Evolutionary conservation across 2,113 vertebrate species (phyloP).

Genomic region (Nerophis ophidion): DNA sequence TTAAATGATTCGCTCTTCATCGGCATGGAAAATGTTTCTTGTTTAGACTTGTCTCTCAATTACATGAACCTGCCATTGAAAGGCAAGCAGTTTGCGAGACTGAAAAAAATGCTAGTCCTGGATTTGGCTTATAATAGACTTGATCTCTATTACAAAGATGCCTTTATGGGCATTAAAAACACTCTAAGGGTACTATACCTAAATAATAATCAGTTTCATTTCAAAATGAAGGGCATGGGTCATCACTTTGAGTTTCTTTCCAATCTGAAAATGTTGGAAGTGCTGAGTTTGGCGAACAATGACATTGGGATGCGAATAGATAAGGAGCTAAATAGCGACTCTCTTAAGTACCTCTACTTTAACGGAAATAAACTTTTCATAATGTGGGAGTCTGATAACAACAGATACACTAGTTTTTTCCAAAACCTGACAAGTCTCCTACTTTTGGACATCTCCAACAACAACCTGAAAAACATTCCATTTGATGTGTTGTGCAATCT

Average conservation of each 20-base stretch:
- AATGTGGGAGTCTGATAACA: slow-evolving; percentile 66
- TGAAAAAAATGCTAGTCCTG: slow-evolving; percentile 62
- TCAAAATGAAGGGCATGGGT: slow-evolving; percentile 74
- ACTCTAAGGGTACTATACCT: slow-evolving; percentile 72
- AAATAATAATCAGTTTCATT: slow-evolving; percentile 74
- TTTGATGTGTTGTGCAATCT: slow-evolving; percentile 53
- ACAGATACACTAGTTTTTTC: slow-evolving; percentile 69
- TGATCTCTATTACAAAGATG: slow-evolving; percentile 65
- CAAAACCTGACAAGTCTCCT: slow-evolving; percentile 65
- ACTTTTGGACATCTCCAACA: slow-evolving; percentile 72
- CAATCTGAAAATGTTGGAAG: slow-evolving; percentile 55
- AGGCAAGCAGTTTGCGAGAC: slow-evolving; percentile 40
- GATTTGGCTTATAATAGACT: slow-evolving; percentile 75
- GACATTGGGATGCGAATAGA: slow-evolving; percentile 68
- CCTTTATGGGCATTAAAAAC: slow-evolving; percentile 62
- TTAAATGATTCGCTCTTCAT: slow-evolving; percentile 52
- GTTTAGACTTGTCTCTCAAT: slow-evolving; percentile 75
- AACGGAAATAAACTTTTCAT: slow-evolving; percentile 64
- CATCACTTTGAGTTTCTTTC: slow-evolving; percentile 68
- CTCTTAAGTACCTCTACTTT: slow-evolving; percentile 69
- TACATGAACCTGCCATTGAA: slow-evolving; percentile 72
- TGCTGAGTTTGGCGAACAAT: slow-evolving; percentile 72
- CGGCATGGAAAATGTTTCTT: slow-evolving; percentile 70
- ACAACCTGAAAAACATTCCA: slow-evolving; percentile 55
- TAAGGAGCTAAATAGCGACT: slow-evolving; percentile 54